Evolutionary conservation across 2,797 vertebrate species (phyloP), one percentile per base, ranked within the genome.

Genomic region (Cheirogaleus major): DNA sequence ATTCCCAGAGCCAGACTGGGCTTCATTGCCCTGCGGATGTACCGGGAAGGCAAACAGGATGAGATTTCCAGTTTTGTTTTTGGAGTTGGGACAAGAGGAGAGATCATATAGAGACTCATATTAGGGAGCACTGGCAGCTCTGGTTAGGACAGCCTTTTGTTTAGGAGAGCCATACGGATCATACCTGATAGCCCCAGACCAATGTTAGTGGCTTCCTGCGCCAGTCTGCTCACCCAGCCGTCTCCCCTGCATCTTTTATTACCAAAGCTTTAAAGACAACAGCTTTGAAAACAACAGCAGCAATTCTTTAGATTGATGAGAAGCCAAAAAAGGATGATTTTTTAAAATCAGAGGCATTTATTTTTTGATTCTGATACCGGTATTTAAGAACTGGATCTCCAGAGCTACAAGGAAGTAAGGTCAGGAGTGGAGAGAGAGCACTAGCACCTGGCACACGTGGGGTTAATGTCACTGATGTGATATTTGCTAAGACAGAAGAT

Each of bases 401-500:
- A 27, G 79, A 92, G 11, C 45, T 63, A 23, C 35, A 70, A 57
- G 38, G 78, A 93, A 87, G 84, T 43, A 67, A 75, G 35, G 30
- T 83, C 38, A 22, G 70, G 52, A 43, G 18, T 55, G 52, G 25
- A 32, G 84, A 95, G 89, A 81, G 88, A 81, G 55, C 63, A 75
- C 27, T 45, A 92, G 78, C 83, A 35, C 35, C 72, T 92, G 63
- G 96, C 2, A 17, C 63, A 22, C 55, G 70, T 95, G 89, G 93
- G 97, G 84, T 91, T 88, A 92, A 76, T 30, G 95, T 96, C 73
- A 97, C 69, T 6, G 98, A 97, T 95, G 89, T 23, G 92, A 95
- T 97, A 8, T 85, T 91, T 23, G 85, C 97, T 69, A 75, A 18
- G 96, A 97, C 93, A 96, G 97, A 95, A 91, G 93, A 98, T 98